A percentile compares a stretch with the other conserved stretches of the same genome.
phyloP scores from a whole-genome alignment of 2,888 invertebrate species.

The Campoplex capitator region DNA sequence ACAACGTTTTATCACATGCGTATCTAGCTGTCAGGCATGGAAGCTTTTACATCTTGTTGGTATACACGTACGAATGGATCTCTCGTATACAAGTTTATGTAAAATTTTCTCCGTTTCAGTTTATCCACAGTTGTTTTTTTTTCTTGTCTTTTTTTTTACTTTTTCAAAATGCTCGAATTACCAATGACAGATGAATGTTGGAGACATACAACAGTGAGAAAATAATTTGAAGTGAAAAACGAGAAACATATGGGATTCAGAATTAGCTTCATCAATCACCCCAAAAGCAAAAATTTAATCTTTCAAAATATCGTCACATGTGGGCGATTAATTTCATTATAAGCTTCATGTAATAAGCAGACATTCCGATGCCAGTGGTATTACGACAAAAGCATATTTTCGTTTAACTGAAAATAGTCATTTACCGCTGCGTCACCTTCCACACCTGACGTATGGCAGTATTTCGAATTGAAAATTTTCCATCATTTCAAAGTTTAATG shows the following conservation, averaged over 20 bases:
- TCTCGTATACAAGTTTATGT: conserved; percentile 11
- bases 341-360: conserved; percentile 25
- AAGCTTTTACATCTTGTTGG: conserved; percentile 13
- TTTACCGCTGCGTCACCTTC: background rate
- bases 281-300: too few species aligned
- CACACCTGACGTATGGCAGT: background rate
- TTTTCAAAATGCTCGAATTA: conserved; percentile 17
- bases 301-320: too few species aligned
- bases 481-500: background rate
- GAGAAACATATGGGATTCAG: conserved; percentile 42
- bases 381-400: background rate
- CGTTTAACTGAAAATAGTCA: background rate
- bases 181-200: conserved; percentile 21
- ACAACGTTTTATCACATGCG: conserved; percentile 42
- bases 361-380: background rate
- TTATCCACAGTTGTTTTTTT: background rate
- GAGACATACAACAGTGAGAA: conserved; percentile 28
- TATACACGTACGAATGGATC: background rate
- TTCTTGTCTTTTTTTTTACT: conserved; percentile 11
- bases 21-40: conserved; percentile 30
- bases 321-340: background rate
- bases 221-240: conserved; percentile 33
- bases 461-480: background rate
- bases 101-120: conserved; percentile 7
- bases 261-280: conserved; percentile 29